A percentile compares a stretch with the other conserved stretches of the same genome.
Conservation (phyloP, 2,113 vertebrate genomes). For the Bombycilla garrulus region DNA sequence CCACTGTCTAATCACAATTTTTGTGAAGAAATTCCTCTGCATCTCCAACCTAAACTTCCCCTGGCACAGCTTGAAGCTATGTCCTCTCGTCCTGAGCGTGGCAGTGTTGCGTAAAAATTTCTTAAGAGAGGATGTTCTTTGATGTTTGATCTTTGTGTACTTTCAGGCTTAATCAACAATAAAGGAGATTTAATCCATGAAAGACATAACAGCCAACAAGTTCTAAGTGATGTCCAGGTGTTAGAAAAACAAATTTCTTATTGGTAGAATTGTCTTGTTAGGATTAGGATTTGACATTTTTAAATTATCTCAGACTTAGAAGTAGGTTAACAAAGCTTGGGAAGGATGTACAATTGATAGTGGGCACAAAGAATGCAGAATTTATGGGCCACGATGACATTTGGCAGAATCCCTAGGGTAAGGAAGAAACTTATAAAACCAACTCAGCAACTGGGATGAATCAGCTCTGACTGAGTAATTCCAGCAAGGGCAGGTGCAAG, state of each 20-base stretch:
- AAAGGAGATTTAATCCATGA: not conserved
- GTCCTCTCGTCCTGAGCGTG: not conserved
- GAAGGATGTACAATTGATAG: not conserved
- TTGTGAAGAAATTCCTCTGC: not conserved
- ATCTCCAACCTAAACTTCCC: not conserved
- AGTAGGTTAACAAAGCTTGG: not conserved
- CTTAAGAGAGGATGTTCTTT: not conserved
- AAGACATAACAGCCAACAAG: not conserved
- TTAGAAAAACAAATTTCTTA: not conserved
- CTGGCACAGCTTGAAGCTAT: not conserved
- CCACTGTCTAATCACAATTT: not conserved
- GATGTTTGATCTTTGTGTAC: not conserved
- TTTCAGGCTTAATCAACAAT: not conserved
- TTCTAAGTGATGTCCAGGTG: not conserved
- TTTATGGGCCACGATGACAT: rapidly evolving
- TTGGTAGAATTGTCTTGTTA: not conserved
- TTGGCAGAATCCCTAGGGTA: not conserved
- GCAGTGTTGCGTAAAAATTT: not conserved
- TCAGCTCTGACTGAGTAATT: not conserved
- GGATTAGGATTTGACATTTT: not conserved
- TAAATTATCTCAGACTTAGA: not conserved
- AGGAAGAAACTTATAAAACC: not conserved
- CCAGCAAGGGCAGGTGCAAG: not conserved
- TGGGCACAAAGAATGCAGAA: not conserved
- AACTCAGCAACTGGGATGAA: not conserved